Evolutionary conservation across 1,140 invertebrate genomes (phyloP), one percentile per base, ranked within the genome.

Genomic region (Philotrypesis tridentata): DNA sequence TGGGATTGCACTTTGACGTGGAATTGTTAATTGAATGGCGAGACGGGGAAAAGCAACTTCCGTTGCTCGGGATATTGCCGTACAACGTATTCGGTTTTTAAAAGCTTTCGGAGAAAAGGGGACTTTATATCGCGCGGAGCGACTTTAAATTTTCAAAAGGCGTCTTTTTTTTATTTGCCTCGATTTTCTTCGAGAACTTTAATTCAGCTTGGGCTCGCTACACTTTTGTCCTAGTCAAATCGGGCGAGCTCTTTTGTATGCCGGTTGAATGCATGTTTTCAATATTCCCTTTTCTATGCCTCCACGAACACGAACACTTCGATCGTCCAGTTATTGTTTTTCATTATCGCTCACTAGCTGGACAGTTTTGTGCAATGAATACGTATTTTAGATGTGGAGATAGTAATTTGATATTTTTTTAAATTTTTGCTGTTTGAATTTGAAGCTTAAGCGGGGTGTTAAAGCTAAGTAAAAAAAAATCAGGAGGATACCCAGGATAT

Each of bases 11-110:
- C 80, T 81, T 70, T 81, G 55, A 65, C 37, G 48, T 17, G 70
- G 67, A 82, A 82, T 77, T 77, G 68, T 82, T 82, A 82, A 82
- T 82, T 78, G 67, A 82, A 82, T 65, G 55, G 61, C 71, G 65
- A 27, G 17, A 37, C 9, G 48, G 25, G n/a, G 33, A 1, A 17
- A 23, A 12, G 25, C 55, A 55, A 74, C 27, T 67, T 65, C 61
- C 1, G 21, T 65, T 7, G 61, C 25, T 43, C 21, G 17, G 25
- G 9, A 48, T 2, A 73, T 61, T 75, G 11, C 43, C 12, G 48
- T n/a, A 55, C 4, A 14, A 23, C 6, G 72, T 37, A 37, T 37
- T 12, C 61, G 37, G 8, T 72, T 72, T 23, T 72, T 43, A 40
- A 40, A 72, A 72, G 70, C 40, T 43, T 48, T 40, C 17, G 23